Percentiles rank a stretch among this genome's conserved stretches.
Evolutionary conservation across 2,888 invertebrate genomes (phyloP).

Genomic region (Schrankia costaestrigalis): DNA sequence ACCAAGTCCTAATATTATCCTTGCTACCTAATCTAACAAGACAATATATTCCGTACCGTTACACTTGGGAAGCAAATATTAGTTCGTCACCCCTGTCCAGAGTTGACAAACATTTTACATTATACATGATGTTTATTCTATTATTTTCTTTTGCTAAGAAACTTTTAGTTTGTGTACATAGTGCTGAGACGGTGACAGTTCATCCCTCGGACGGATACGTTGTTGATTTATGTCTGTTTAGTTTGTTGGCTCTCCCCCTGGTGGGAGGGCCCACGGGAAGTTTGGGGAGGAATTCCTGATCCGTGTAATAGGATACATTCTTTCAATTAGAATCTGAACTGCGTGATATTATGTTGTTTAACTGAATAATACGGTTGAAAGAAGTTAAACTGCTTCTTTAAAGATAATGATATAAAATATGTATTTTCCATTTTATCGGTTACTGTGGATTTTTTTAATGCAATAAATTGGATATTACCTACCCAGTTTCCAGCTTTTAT

Average conservation of each 20-base stretch:
- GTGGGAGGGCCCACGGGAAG: no score
- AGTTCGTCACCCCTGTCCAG: slow-evolving; percentile 10
- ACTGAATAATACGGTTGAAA: no score
- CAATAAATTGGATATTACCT: no score
- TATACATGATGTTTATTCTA: slow-evolving; percentile 18
- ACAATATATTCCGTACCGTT: not conserved
- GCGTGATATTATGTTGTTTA: no score
- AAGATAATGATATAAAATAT: no score
- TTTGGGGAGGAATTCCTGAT: not conserved
- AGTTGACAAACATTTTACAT: slow-evolving; percentile 25
- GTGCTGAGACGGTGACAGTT: not conserved
- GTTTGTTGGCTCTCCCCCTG: no score
- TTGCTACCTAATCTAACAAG: not conserved
- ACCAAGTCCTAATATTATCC: no score
- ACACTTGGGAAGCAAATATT: slow-evolving; percentile 18
- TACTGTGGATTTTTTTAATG: no score
- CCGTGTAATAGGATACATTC: slow-evolving; percentile 3
- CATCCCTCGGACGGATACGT: not conserved
- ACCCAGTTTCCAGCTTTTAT: no score
- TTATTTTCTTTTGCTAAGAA: slow-evolving; percentile 14
- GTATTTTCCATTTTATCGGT: no score
- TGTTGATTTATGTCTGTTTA: no score
- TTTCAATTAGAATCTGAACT: not conserved
- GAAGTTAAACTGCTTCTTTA: no score
- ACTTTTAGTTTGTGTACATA: slow-evolving; percentile 9